Evolutionary conservation across 2,113 vertebrate genomes (phyloP).

Genomic region (Spilogale gracilis): DNA sequence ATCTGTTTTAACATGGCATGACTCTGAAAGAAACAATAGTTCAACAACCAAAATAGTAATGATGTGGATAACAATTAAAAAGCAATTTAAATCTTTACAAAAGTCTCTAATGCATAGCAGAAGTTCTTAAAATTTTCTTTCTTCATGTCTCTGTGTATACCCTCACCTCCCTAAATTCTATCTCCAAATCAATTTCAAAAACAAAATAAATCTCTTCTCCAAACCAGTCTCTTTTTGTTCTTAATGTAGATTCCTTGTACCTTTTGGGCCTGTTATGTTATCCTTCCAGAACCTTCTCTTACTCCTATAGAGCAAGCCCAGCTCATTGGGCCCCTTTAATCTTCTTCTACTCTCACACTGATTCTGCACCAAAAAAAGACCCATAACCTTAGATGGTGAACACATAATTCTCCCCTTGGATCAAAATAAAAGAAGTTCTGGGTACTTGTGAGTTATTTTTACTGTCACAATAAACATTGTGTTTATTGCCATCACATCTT

Average conservation of each 20-base stretch:
- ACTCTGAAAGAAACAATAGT: not conserved
- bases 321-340: not conserved
- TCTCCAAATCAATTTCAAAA: conserved; percentile 32
- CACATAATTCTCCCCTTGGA: not conserved
- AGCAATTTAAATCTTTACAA: not conserved
- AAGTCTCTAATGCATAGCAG: conserved; percentile 1
- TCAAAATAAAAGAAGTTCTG: not conserved
- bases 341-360: not conserved
- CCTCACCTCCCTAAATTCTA: not conserved
- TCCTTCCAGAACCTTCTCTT: not conserved
- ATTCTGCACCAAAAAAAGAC: not conserved
- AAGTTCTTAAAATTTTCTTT: not conserved
- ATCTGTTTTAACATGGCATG: not conserved
- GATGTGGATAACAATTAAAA: not conserved
- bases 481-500: not conserved
- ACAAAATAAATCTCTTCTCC: conserved; percentile 2
- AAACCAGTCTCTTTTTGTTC: not conserved
- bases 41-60: not conserved
- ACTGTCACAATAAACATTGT: not conserved
- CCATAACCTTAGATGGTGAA: not conserved
- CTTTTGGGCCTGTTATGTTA: not conserved
- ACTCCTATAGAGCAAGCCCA: not conserved
- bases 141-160: not conserved
- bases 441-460: not conserved
- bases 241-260: not conserved